These are phyloP conservation scores for Dicrostonyx torquatus DNA, from an alignment of 2,797 vertebrate genomes.

Conservation along the genomic window DNA sequence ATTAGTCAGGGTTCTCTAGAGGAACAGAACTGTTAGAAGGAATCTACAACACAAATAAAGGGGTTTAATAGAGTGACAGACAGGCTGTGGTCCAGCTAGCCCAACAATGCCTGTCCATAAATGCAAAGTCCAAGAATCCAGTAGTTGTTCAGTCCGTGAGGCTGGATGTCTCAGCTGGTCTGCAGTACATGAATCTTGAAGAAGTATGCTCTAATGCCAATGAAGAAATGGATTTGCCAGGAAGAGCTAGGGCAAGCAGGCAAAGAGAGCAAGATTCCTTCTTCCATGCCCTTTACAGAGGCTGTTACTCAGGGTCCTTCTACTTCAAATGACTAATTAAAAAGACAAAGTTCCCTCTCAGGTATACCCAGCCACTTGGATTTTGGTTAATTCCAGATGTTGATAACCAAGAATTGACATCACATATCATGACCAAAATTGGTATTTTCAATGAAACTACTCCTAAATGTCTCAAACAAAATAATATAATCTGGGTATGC, in stretches of 20 bases:
- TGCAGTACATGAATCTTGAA: background rate
- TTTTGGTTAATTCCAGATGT: background rate
- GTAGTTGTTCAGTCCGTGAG: background rate
- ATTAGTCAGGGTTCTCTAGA: too few species aligned
- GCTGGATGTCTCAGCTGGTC: background rate
- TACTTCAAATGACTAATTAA: background rate
- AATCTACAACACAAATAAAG: background rate
- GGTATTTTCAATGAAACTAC: background rate
- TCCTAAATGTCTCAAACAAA: background rate
- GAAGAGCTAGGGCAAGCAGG: background rate
- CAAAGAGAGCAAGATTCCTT: background rate
- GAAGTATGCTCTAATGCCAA: background rate
- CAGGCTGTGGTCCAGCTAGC: too few species aligned
- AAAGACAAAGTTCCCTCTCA: background rate
- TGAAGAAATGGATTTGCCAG: background rate
- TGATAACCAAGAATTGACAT: background rate
- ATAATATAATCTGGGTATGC: background rate
- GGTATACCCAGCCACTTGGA: background rate
- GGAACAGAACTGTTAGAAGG: too few species aligned
- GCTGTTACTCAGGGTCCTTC: background rate
- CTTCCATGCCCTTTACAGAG: background rate
- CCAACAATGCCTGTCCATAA: background rate
- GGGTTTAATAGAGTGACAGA: background rate
- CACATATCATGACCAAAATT: background rate
- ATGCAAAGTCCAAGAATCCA: background rate